Evolutionary conservation across 2,113 vertebrate genomes (phyloP).

Genomic region (Ictidomys tridecemlineatus): DNA sequence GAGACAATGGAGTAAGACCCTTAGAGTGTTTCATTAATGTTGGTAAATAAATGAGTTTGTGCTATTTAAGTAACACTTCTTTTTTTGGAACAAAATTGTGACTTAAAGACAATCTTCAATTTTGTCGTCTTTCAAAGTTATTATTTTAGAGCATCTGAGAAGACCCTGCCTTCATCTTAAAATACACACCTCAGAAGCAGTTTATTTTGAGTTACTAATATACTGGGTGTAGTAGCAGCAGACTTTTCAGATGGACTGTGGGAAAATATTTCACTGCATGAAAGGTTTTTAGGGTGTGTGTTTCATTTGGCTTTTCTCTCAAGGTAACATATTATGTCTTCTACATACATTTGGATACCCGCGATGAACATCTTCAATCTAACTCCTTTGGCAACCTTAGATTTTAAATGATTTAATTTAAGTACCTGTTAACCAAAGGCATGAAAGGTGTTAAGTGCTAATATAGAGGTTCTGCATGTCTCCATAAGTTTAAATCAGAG

Average conservation of each 20-base stretch:
- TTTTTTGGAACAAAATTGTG: conserved; percentile 24
- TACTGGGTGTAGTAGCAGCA: not conserved
- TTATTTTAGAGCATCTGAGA: not conserved
- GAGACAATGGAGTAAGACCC: not conserved
- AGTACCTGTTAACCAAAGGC: conserved; percentile 18
- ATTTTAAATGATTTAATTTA: conserved; percentile 39
- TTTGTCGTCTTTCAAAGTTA: not conserved
- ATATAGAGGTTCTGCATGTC: not conserved
- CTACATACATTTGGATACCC: not conserved
- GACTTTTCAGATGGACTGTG: not conserved
- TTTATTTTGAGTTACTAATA: not conserved
- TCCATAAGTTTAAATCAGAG: conserved; percentile 42
- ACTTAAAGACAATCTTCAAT: not conserved
- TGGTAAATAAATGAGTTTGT: conserved; percentile 19
- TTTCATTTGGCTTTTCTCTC: not conserved
- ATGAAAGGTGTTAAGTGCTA: not conserved
- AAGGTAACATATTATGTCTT: not conserved
- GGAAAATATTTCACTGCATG: not conserved
- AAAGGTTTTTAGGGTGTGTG: not conserved
- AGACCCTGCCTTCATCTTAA: not conserved
- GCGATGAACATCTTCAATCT: conserved; percentile 25
- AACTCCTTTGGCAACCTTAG: not conserved
- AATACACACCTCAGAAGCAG: not conserved
- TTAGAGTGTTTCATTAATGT: not conserved
- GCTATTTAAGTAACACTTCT: not conserved